These are phyloP conservation scores for Speoplatyrhinus poulsoni DNA, from an alignment of 2,113 vertebrate genomes.

Conservation along the genomic window DNA sequence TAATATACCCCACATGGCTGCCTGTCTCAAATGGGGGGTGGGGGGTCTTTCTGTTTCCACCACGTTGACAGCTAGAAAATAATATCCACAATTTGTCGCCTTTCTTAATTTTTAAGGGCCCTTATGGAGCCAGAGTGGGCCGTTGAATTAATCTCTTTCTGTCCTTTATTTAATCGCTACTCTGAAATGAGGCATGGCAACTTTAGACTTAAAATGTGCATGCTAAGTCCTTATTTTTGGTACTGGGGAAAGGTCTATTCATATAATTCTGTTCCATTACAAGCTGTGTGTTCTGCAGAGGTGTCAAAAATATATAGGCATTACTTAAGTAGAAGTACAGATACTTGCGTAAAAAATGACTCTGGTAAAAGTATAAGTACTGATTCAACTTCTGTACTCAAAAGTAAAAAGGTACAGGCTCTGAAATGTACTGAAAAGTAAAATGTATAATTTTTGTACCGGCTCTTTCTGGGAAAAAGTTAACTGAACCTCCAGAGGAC, in stretches of 20 bases:
- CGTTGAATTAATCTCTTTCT: slow-evolving; percentile 57
- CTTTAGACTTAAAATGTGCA: slow-evolving; percentile 60
- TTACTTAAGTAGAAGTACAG: no score
- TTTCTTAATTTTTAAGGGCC: slow-evolving; percentile 68
- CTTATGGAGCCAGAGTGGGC: slow-evolving; percentile 42
- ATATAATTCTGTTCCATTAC: slow-evolving; percentile 26
- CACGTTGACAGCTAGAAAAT: slow-evolving; percentile 60
- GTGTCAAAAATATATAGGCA: no score
- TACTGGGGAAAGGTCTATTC: slow-evolving; percentile 24
- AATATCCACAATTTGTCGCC: slow-evolving; percentile 58
- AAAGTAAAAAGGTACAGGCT: no score
- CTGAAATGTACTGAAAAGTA: no score
- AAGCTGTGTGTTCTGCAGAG: no score
- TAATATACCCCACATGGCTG: slow-evolving; percentile 71
- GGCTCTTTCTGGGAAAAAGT: background rate
- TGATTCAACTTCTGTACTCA: no score
- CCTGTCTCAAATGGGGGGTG: slow-evolving; percentile 35
- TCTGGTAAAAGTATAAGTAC: no score
- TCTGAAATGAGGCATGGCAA: slow-evolving; percentile 53
- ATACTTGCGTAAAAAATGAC: no score
- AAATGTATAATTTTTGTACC: no score
- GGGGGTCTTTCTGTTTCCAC: slow-evolving; percentile 41
- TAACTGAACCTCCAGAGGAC: no score
- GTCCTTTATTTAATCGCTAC: slow-evolving; percentile 50
- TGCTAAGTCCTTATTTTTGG: slow-evolving; percentile 65